Conservation (phyloP, 2,113 vertebrate species). For the Potamarius usumacintae region DNA sequence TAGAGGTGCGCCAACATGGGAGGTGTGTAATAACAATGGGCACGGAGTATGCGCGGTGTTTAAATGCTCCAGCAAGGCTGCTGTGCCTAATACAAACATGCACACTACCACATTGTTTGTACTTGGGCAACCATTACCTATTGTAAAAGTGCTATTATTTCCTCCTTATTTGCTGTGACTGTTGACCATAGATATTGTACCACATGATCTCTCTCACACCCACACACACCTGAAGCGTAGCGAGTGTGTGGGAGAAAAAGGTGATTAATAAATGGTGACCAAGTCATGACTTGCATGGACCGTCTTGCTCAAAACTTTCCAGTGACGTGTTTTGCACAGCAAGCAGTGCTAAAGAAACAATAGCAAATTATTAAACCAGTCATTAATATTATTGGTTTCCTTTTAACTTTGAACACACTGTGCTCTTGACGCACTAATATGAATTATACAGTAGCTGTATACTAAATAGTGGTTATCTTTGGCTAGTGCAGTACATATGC, state of each 20-base stretch:
- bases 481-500: neutral
- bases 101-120: neutral
- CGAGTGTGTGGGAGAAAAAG: neutral
- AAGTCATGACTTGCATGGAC: neutral
- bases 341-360: neutral
- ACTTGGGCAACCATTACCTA: neutral
- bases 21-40: neutral
- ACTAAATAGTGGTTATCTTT: neutral
- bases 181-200: no score
- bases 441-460: neutral
- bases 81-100: neutral
- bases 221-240: neutral
- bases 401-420: neutral
- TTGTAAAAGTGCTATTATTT: neutral
- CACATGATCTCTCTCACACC: neutral
- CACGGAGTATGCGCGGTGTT: neutral
- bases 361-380: neutral
- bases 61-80: neutral
- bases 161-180: neutral
- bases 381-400: neutral
- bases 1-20: neutral
- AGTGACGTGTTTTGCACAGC: neutral
- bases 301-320: neutral
- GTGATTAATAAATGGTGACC: neutral
- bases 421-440: neutral